Evolutionary conservation across 2,888 invertebrate species (phyloP).

Genomic region (Elegia similella): DNA sequence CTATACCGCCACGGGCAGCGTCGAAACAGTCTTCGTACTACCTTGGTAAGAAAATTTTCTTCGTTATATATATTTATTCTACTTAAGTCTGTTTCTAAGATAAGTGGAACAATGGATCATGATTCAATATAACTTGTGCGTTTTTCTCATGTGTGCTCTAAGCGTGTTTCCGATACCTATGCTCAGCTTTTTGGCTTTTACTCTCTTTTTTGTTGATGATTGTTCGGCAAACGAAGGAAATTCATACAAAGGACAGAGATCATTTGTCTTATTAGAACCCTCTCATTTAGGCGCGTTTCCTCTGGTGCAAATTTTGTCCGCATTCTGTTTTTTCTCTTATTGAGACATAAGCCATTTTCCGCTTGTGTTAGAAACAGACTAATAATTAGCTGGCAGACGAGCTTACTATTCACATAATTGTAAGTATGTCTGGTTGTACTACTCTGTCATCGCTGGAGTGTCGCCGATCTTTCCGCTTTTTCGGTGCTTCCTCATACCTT

Average conservation of each 20-base stretch:
- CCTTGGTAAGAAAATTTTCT: conserved; percentile 31
- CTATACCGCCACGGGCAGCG: conserved; percentile 44
- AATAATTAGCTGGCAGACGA: background rate
- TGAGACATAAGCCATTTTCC: background rate
- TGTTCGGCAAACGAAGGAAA: too few species aligned
- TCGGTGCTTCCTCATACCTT: background rate
- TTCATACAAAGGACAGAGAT: too few species aligned
- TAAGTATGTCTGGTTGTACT: background rate
- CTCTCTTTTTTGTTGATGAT: too few species aligned
- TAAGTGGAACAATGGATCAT: background rate
- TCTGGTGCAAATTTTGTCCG: too few species aligned
- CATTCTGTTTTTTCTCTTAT: too few species aligned
- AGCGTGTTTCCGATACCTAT: too few species aligned
- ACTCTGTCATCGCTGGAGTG: background rate
- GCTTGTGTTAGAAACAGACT: background rate
- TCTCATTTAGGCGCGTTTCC: too few species aligned
- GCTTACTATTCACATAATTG: background rate
- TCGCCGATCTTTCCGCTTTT: background rate
- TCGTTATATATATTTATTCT: background rate
- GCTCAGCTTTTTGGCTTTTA: too few species aligned
- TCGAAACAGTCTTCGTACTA: conserved; percentile 33
- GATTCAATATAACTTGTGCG: too few species aligned
- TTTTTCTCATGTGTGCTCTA: too few species aligned
- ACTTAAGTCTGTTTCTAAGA: background rate
- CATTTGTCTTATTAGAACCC: too few species aligned